Evolutionary conservation across 2,113 vertebrate genomes (phyloP).

Genomic region (Ibidorhyncha struthersii): DNA sequence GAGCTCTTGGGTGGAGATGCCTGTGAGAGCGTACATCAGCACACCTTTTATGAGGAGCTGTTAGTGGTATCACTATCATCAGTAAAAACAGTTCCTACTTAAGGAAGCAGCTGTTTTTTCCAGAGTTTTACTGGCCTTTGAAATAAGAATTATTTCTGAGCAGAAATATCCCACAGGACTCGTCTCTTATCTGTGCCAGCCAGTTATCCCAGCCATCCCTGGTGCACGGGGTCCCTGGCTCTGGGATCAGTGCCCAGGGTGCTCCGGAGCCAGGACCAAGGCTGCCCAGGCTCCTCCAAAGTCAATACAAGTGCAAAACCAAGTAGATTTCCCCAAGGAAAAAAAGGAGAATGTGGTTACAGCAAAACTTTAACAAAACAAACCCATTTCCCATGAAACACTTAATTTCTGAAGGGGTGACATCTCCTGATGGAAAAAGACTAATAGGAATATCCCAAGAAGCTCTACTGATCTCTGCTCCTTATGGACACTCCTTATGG

Average conservation of each 20-base stretch:
- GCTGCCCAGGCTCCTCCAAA: neutral
- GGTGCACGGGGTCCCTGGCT: fast-evolving
- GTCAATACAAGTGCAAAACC: neutral
- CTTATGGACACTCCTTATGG: neutral
- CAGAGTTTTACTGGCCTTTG: neutral
- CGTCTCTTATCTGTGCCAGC: neutral
- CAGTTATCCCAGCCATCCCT: neutral
- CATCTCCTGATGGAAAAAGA: neutral
- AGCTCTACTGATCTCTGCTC: neutral
- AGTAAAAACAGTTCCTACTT: neutral
- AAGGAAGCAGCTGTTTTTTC: neutral
- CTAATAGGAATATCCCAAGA: neutral
- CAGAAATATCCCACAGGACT: neutral
- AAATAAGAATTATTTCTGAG: neutral
- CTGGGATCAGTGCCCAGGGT: neutral
- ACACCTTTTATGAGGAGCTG: neutral
- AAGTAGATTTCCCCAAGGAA: neutral
- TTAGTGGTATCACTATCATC: neutral
- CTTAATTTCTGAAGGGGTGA: neutral
- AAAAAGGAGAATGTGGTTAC: neutral
- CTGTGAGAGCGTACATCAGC: neutral
- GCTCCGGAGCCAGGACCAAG: neutral
- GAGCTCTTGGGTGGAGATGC: neutral
- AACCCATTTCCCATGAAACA: neutral
- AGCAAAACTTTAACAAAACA: neutral